Base-by-base conservation (phyloP, 2,113 vertebrate species). In the Megaptera novaeangliae region DNA sequence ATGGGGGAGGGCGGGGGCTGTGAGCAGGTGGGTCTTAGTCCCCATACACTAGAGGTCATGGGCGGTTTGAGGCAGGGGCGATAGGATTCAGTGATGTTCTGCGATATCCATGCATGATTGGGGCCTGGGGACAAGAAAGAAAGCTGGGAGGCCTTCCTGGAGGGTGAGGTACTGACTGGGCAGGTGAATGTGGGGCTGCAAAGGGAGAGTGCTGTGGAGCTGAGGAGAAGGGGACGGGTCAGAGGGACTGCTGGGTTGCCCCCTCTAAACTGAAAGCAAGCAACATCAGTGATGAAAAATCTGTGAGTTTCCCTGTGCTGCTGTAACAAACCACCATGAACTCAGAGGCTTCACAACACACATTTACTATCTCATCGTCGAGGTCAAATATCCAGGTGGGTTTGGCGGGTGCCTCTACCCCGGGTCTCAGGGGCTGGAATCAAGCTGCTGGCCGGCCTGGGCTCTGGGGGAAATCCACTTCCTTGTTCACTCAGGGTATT, bases 1-100 rank as follows among this genome's bases (percentile, higher is more conserved):
- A 39, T 3, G 10, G 52, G 72, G 88, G 44, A 6, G 64, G 44
- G 44, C 2, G 15, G 20, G 17, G 23, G 55, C 17, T 75, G 57
- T 4, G n/a, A 66, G 57, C 69, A 27, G 46, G 82, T 6, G 71
- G 71, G 17, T 25, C 59, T 74, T 44, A 11, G 31, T 21, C 13
- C 29, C 20, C 2, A 12, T 2, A 18, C 4, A 2, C 29, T 8
- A 46, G 57, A 20, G 6, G 82, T 29, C n/a, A 6, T 0, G 31
- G 23, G 55, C 7, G 11, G 68, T 12, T 12, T 39, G 31, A 23
- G 29, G 34, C 29, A n/a, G 21, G 8, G 57, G 14, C 10, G 87
- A 49, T 15, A 15, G 8, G 55, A 36, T 12, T 27, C 15, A 25
- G 21, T 18, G 39, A 6, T 46, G 23, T 92, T 49, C 18, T 82